Evolutionary conservation across 2,113 vertebrate species (phyloP), one percentile per base, ranked within the genome.

Genomic region (Pterocles burchelli): DNA sequence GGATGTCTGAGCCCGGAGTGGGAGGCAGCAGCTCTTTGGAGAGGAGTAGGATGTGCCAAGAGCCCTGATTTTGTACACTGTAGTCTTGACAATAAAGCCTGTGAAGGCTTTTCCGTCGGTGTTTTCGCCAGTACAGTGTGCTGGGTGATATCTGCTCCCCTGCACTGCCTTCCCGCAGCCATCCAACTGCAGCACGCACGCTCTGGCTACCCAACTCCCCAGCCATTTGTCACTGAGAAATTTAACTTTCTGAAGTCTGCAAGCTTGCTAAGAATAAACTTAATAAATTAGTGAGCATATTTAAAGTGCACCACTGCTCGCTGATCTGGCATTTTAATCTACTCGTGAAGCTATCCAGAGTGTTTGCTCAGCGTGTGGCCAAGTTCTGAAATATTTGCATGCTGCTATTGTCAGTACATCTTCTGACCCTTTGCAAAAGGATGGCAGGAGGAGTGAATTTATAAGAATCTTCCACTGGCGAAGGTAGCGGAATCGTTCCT

Each of bases 301-400:
- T 97, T 95, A 92, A 95, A 97, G 96, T 88, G 94, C 92, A 96
- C 91, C 89, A 36, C 76, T 72, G 89, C 91, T 94, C 57, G 86
- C 84, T 88, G 92, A 95, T 96, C 95, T 95, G 96, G 95, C 96
- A 96, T 97, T 97, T 97, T 97, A 96, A 96, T 97, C 97, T 97
- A 33, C 95, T 91, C 2, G 19, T 97, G 97, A 97, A 97, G 78
- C 66, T 97, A 95, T 96, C 95, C 97, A 97, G 97, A 97, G 93
- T 95, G 97, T 97, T 97, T 96, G 94, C 97, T 95, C 95, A 98
- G 96, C 97, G 90, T 97, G 97, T 97, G 97, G 97, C 97, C 97
- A 98, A 97, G 96, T 95, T 41, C 95, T 96, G 92, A 96, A 97
- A 94, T 96, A 97, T 95, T 96, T 97, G 96, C 94, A 91, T 74